Base-by-base conservation (phyloP, 1,140 invertebrate species). In the Formica selysi region DNA sequence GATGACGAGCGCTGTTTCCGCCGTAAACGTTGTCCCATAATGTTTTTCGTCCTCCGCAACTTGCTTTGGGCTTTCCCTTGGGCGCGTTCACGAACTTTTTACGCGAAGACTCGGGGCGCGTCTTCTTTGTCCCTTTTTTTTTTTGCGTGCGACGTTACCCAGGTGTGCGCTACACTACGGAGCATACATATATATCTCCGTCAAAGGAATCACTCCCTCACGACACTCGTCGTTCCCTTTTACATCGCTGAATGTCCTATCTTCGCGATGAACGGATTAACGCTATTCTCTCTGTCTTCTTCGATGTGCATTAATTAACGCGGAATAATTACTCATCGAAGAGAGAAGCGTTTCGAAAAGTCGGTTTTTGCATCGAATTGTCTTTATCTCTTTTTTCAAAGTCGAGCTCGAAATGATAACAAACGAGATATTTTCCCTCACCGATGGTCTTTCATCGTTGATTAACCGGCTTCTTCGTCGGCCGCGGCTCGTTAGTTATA, bases 301-400 rank as follows among this genome's bases (percentile, higher is more conserved):
- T 3, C 11, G 65, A 59, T 48, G 13, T 44, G 44, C 59, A 51
- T 59, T 90, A 91, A 91, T 91, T 91, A 87, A 76, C 84, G 76
- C 79, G 36, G 71, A 71, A 88, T 86, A 89, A 89, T 89, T 88
- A 91, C 84, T 78, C 64, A 68, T 29, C n/a, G 38, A 29, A 26
- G 59, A 16, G 19, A 38, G 22, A 61, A 68, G 26, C 62, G 76
- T 26, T 8, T 68, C 10, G 29, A 68, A 51, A 11, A 81, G 10
- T 16, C 29, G 2, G 13, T 11, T 11, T 41, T 57, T 3, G 54
- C 38, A 22, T 44, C 19, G 41, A 13, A 16, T 44, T 19, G 48
- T 19, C 16, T 51, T 51, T 6, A 6, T 51, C 16, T 10, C 6
- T 10, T 16, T 29, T n/a, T 8, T 13, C 26, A 0, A 26, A 71